Evolutionary conservation across 2,888 invertebrate genomes (phyloP).

Genomic region (Urechis unicinctus): DNA sequence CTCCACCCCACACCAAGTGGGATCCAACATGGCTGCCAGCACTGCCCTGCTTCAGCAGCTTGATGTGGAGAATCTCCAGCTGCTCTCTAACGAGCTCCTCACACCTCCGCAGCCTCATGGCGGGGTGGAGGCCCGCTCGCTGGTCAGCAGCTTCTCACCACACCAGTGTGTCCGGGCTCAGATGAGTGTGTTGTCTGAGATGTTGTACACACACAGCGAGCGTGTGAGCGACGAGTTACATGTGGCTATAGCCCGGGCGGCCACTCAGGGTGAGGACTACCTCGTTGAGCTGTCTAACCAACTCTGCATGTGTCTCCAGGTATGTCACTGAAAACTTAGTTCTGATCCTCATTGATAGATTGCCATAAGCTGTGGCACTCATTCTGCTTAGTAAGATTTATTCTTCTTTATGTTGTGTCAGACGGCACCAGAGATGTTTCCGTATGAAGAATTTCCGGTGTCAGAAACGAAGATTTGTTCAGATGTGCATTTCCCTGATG

Average conservation of each 20-base stretch:
- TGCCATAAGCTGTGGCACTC: no score
- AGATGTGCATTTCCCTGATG: constrained; percentile 43
- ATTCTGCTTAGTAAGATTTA: neutral
- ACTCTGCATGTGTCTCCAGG: constrained; percentile 47
- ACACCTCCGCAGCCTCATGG: constrained; percentile 32
- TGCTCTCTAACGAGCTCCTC: constrained; percentile 43
- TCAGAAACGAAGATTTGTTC: constrained; percentile 42
- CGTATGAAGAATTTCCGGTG: constrained; percentile 41
- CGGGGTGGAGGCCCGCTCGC: constrained; percentile 15
- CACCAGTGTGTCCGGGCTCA: constrained; percentile 32
- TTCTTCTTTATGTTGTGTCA: constrained; percentile 16
- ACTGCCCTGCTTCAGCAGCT: constrained; percentile 43
- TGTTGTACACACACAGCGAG: constrained; percentile 38
- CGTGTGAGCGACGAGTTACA: constrained; percentile 38
- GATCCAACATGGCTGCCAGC: constrained; percentile 38
- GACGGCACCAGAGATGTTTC: constrained; percentile 48
- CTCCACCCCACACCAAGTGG: constrained; percentile 22
- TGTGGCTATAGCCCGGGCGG: constrained; percentile 43
- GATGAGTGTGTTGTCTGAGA: constrained; percentile 32
- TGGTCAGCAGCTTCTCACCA: constrained; percentile 13
- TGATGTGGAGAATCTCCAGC: constrained; percentile 49
- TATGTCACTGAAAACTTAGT: constrained; percentile 8
- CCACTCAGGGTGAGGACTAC: constrained; percentile 47
- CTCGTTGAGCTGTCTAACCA: constrained; percentile 46
- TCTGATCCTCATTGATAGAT: neutral